phyloP scores from a whole-genome alignment of 2,797 vertebrate genomes.

The Salarias fasciatus region DNA sequence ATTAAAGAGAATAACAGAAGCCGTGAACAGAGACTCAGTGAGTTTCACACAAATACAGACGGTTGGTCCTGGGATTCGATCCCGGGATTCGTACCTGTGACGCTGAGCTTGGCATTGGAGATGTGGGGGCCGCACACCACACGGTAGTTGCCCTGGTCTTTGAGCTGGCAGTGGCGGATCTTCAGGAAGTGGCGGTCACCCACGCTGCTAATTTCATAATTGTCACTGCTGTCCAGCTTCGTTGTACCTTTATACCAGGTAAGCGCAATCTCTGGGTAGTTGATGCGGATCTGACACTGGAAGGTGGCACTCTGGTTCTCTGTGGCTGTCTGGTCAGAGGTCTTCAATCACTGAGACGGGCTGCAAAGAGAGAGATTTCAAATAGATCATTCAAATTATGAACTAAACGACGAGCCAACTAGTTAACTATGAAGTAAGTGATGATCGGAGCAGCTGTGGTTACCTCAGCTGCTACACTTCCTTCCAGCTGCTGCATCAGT shows the following conservation, averaged over 20 bases:
- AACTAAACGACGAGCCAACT: too few species aligned
- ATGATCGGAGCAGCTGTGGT: neutral
- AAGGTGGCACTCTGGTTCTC: constrained; percentile 89
- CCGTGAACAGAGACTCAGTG: too few species aligned
- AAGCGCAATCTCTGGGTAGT: constrained; percentile 96
- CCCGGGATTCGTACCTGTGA: constrained; percentile 86
- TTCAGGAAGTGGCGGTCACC: constrained; percentile 89
- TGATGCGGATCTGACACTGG: constrained; percentile 93
- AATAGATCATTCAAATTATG: too few species aligned
- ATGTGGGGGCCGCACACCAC: constrained; percentile 97
- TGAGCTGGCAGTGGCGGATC: constrained; percentile 88
- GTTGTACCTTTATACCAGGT: constrained; percentile 98
- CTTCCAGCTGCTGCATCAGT: constrained; percentile 82
- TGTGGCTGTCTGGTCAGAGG: constrained; percentile 85
- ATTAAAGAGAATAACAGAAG: too few species aligned
- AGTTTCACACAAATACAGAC: too few species aligned
- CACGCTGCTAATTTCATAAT: constrained; percentile 89
- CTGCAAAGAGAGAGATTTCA: constrained; percentile 73
- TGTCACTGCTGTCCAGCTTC: constrained; percentile 89
- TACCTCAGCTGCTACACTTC: constrained; percentile 89
- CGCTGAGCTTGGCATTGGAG: constrained; percentile 91
- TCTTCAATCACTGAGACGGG: constrained; percentile 91
- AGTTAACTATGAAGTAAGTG: too few species aligned
- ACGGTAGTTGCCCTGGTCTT: constrained; percentile 94
- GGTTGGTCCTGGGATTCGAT: too few species aligned